A percentile compares a stretch with the other conserved stretches of the same genome.
Conservation (phyloP, 2,888 invertebrate species). For the Heliconius ethilla region DNA sequence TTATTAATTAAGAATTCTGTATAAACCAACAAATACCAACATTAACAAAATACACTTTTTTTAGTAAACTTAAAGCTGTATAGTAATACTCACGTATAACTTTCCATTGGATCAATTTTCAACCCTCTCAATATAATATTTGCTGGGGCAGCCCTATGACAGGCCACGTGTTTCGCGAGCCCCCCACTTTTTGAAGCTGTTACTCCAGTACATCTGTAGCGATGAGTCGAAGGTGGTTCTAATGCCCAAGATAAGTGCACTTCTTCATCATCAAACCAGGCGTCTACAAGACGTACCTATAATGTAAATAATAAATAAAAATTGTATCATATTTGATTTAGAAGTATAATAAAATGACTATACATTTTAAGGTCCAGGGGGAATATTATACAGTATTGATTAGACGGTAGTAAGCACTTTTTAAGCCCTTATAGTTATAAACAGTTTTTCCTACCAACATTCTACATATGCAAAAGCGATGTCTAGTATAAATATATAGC, state of each 20-base stretch:
- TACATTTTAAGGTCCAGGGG: neutral
- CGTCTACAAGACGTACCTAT: constrained; percentile 68
- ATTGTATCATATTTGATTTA: neutral
- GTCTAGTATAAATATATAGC: too few relatives aligned
- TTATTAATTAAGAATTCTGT: too few relatives aligned
- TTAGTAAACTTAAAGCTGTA: too few relatives aligned
- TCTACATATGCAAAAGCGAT: too few relatives aligned
- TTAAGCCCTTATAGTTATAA: too few relatives aligned
- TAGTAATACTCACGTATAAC: constrained; percentile 66
- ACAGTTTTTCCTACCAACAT: too few relatives aligned
- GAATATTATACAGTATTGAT: too few relatives aligned
- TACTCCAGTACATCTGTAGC: constrained; percentile 72
- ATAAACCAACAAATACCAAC: too few relatives aligned
- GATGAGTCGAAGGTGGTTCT: constrained; percentile 63
- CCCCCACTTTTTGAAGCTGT: constrained; percentile 67
- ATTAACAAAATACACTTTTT: too few relatives aligned
- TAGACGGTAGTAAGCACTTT: too few relatives aligned
- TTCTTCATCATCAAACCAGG: constrained; percentile 72
- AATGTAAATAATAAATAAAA: neutral
- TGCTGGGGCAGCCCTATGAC: constrained; percentile 69
- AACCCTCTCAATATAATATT: constrained; percentile 69
- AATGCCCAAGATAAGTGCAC: constrained; percentile 72
- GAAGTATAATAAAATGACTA: too few relatives aligned
- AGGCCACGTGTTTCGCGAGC: constrained; percentile 71
- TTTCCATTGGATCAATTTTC: constrained; percentile 68